Conservation (phyloP, 1,140 invertebrate genomes). For the Ooceraea biroi region DNA sequence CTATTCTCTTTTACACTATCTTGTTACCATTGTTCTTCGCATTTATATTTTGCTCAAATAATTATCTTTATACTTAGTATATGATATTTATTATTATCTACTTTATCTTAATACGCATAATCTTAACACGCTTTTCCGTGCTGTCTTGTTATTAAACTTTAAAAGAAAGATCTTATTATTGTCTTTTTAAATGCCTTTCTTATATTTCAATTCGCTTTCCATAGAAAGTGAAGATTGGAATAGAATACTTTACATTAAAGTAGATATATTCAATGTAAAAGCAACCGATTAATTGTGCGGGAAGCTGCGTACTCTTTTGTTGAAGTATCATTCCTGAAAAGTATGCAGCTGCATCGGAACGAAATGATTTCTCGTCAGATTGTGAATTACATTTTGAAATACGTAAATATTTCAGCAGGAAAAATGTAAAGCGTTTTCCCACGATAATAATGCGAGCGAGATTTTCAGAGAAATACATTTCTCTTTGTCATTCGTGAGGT, state of each 20-base stretch:
- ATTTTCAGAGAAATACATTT: not conserved
- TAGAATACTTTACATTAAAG: slow-evolving; percentile 7
- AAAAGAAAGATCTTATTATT: no score
- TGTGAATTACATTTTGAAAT: slow-evolving; percentile 3
- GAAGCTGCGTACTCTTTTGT: not conserved
- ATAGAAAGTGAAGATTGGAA: not conserved
- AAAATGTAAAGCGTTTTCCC: not conserved
- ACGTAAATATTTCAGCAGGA: not conserved
- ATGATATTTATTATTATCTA: not conserved
- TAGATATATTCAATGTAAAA: slow-evolving; percentile 31
- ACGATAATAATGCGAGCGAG: not conserved
- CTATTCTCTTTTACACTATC: not conserved
- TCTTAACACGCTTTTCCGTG: no score
- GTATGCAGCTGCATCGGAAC: no score
- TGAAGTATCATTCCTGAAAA: slow-evolving; percentile 14
- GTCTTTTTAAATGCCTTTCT: not conserved
- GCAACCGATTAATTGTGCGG: slow-evolving; percentile 16
- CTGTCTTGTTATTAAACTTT: no score
- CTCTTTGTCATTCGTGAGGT: not conserved
- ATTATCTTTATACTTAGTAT: not conserved
- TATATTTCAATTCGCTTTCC: not conserved
- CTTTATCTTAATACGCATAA: not conserved
- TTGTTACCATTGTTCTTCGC: not conserved
- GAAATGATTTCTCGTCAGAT: not conserved
- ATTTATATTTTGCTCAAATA: not conserved